Percentiles rank a stretch among this genome's conserved stretches.
phyloP scores from a whole-genome alignment of 2,113 vertebrate species.

The Gambusia holbrooki region DNA sequence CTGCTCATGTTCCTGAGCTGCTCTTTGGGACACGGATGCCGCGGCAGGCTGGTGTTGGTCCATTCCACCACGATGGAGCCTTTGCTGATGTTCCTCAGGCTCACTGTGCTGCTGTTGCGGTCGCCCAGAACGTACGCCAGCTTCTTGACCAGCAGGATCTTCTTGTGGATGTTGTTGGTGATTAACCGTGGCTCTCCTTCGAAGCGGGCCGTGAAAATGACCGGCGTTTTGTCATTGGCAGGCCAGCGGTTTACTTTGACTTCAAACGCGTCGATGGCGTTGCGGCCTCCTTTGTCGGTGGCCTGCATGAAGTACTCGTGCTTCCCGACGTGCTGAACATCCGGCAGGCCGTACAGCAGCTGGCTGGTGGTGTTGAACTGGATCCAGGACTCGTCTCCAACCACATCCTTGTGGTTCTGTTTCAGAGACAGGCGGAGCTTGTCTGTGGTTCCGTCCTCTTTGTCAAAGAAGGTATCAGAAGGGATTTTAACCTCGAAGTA shows the following conservation, averaged over 20 bases:
- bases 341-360: constrained; percentile 93
- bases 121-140: constrained; percentile 89
- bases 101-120: constrained; percentile 93
- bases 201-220: constrained; percentile 87
- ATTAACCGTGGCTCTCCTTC: constrained; percentile 85
- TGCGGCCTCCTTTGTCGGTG: constrained; percentile 91
- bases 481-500: constrained; percentile 99
- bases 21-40: constrained; percentile 91
- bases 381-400: constrained; percentile 91
- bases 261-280: constrained; percentile 91
- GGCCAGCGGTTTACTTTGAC: constrained; percentile 91
- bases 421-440: constrained; percentile 91
- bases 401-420: constrained; percentile 86
- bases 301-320: constrained; percentile 98
- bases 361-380: constrained; percentile 98
- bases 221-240: constrained; percentile 84
- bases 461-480: constrained; percentile 93
- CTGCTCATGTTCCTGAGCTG: constrained; percentile 85
- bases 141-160: constrained; percentile 94
- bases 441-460: constrained; percentile 94
- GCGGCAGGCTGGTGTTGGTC: constrained; percentile 92
- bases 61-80: constrained; percentile 94
- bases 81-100: constrained; percentile 87
- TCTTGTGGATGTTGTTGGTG: constrained; percentile 88
- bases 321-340: constrained; percentile 86